Percentiles rank a stretch among this genome's conserved stretches.
Conservation (phyloP, 1,140 invertebrate genomes). For the Scylla paramamosain region DNA sequence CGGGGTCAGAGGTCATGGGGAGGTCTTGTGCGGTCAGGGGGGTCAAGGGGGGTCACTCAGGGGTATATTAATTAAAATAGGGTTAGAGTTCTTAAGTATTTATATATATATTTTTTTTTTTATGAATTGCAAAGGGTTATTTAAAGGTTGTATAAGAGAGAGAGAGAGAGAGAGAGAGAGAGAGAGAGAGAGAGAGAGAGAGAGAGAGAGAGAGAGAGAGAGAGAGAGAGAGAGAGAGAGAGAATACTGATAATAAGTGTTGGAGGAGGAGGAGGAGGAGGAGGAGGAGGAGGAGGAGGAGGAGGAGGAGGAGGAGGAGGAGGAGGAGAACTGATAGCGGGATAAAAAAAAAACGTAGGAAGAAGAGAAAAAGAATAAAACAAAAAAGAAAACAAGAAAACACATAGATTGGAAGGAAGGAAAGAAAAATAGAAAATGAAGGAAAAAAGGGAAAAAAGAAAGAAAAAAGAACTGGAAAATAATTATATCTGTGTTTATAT, state of each 20-base stretch:
- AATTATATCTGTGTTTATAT: too few relatives aligned
- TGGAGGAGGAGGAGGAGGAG: not conserved
- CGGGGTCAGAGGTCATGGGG: not conserved
- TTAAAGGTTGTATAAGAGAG: too few relatives aligned
- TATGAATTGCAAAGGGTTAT: not conserved
- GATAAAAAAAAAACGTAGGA: not conserved
- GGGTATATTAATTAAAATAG: too few relatives aligned
- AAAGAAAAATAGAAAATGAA: not conserved
- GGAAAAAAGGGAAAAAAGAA: too few relatives aligned
- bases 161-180: not conserved
- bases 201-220: slow-evolving; percentile 38
- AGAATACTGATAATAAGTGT: not conserved
- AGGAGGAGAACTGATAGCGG: not conserved
- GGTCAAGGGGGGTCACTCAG: too few relatives aligned
- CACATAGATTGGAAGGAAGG: not conserved
- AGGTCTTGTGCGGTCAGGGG: not conserved
- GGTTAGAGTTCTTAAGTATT: too few relatives aligned
- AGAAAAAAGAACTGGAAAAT: too few relatives aligned
- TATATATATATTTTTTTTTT: too few relatives aligned
- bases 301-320: slow-evolving; percentile 40
- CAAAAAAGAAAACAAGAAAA: not conserved
- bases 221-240: not conserved
- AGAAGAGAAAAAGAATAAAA: not conserved
- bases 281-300: not conserved
- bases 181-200: not conserved